Evolutionary conservation across 2,888 invertebrate species (phyloP).

Genomic region (Gymnocheta viridis): DNA sequence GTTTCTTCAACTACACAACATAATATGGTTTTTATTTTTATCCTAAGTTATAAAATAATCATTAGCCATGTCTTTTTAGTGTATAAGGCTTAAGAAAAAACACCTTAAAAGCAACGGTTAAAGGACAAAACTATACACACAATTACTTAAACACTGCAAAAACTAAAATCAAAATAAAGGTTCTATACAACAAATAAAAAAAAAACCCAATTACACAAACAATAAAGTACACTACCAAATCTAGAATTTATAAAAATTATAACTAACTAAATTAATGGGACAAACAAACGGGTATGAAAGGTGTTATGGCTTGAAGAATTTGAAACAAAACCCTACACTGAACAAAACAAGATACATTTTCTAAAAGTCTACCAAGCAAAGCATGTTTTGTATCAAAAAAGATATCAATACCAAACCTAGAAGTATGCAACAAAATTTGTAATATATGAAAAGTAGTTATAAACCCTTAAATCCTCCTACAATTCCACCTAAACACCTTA

Average conservation of each 20-base stretch:
- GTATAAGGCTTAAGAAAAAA: conserved; percentile 57
- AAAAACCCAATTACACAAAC: conserved; percentile 7
- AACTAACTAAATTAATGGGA: conserved; percentile 54
- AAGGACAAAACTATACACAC: conserved; percentile 66
- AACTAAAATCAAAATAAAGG: not conserved
- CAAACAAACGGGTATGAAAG: conserved; percentile 48
- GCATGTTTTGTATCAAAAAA: conserved; percentile 59
- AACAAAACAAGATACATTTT: conserved; percentile 19
- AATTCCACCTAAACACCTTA: conserved; percentile 38
- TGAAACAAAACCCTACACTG: conserved; percentile 34
- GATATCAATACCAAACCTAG: conserved; percentile 46
- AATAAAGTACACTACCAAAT: conserved; percentile 62
- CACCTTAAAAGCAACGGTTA: conserved; percentile 62
- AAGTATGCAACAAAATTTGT: conserved; percentile 67
- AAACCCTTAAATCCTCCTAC: conserved; percentile 43
- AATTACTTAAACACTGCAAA: conserved; percentile 49
- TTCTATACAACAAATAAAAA: conserved; percentile 15
- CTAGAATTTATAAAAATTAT: conserved; percentile 60
- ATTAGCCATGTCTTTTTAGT: conserved; percentile 59
- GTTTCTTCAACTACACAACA: conserved; percentile 31
- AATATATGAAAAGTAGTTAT: conserved; percentile 60
- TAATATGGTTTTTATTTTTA: conserved; percentile 51
- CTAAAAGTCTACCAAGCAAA: conserved; percentile 22
- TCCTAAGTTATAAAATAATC: conserved; percentile 64
- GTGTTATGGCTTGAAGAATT: conserved; percentile 53